phyloP scores from a whole-genome alignment of 2,888 invertebrate species.

The Nectonema munidae region DNA sequence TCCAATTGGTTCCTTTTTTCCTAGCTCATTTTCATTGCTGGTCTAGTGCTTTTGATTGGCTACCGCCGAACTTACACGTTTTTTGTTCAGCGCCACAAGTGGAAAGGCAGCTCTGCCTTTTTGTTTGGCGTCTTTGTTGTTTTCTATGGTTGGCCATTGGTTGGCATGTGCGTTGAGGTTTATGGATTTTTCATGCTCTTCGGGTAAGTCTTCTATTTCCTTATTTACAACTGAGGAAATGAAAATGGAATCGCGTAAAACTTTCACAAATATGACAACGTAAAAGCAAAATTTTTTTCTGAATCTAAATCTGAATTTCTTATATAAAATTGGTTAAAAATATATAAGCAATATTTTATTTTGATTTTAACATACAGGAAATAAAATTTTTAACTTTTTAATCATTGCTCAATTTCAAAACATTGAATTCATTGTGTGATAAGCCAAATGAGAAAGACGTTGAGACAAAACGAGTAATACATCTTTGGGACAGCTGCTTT shows the following conservation, averaged over 20 bases:
- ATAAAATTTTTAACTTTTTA: not conserved
- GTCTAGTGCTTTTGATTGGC: constrained; percentile 76
- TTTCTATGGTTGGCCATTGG: constrained; percentile 63
- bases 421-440: too few species aligned
- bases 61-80: constrained; percentile 70
- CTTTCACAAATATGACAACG: constrained; percentile 2
- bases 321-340: not conserved
- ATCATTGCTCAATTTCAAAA: too few species aligned
- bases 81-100: constrained; percentile 82
- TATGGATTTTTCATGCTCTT: constrained; percentile 55
- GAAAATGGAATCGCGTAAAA: not conserved
- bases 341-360: not conserved
- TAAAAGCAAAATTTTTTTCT: constrained; percentile 2
- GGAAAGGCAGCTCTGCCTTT: constrained; percentile 54
- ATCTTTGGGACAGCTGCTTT: too few species aligned
- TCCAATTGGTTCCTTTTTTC: constrained; percentile 22
- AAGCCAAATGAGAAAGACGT: too few species aligned
- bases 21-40: constrained; percentile 74
- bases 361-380: not conserved
- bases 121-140: constrained; percentile 70
- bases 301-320: not conserved
- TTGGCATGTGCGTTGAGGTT: constrained; percentile 77
- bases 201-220: constrained; percentile 24
- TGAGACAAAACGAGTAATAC: too few species aligned
- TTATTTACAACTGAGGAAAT: not conserved